These are phyloP conservation scores for Menura novaehollandiae DNA, from an alignment of 2,113 vertebrate genomes.

Conservation along the genomic window DNA sequence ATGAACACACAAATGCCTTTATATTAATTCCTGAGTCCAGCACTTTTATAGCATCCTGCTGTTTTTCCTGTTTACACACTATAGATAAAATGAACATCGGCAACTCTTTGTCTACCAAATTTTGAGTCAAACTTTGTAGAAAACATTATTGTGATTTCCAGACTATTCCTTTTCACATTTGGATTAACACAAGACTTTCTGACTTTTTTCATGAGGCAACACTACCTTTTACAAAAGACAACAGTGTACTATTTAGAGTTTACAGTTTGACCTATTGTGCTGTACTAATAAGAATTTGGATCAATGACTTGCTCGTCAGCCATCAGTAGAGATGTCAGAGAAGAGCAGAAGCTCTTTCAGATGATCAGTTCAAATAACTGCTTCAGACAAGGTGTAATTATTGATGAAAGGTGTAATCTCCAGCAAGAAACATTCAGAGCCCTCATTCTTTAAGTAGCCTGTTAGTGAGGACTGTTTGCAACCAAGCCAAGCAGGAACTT, in stretches of 20 bases:
- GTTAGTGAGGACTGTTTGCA: neutral
- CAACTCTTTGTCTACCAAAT: neutral
- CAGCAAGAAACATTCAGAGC: neutral
- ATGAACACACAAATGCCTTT: neutral
- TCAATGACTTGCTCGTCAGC: neutral
- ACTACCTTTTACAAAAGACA: neutral
- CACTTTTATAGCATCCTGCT: neutral
- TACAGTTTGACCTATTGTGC: neutral
- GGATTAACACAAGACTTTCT: neutral
- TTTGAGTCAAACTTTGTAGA: neutral
- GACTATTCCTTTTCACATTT: neutral
- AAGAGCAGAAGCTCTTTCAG: neutral
- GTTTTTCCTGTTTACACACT: neutral
- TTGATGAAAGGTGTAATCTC: neutral
- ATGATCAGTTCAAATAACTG: neutral
- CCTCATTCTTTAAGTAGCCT: neutral
- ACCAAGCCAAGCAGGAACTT: neutral
- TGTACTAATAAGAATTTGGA: neutral
- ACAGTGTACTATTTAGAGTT: neutral
- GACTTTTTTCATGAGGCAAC: neutral
- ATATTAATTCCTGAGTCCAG: neutral
- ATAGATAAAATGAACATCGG: neutral
- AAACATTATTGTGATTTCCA: neutral
- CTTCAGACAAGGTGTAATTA: slow-evolving; percentile 5
- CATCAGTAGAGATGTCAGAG: neutral